phyloP scores from a whole-genome alignment of 1,140 invertebrate species.

The Euglossa dilemma region DNA sequence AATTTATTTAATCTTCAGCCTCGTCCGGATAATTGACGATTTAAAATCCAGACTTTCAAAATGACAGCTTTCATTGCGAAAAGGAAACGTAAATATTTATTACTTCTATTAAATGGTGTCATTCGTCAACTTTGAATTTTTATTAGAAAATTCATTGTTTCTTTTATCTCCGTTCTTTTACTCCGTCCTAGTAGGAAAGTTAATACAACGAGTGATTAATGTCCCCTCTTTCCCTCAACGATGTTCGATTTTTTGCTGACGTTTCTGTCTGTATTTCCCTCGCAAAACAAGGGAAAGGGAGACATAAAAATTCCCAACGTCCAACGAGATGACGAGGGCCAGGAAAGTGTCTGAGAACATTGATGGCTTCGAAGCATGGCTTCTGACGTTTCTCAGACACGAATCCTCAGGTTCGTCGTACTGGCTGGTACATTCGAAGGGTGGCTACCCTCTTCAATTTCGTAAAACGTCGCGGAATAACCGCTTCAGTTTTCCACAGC shows the following conservation, averaged over 20 bases:
- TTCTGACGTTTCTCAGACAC: constrained; percentile 29
- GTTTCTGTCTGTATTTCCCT: background rate
- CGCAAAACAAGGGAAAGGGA: background rate
- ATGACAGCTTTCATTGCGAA: no score
- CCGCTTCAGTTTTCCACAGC: background rate
- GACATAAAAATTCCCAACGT: constrained; percentile 13
- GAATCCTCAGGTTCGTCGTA: constrained; percentile 2
- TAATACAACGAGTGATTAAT: constrained; percentile 9
- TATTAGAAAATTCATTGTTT: background rate
- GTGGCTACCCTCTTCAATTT: constrained; percentile 1
- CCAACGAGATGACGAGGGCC: background rate
- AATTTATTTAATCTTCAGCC: no score
- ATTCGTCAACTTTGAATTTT: background rate
- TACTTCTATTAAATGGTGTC: background rate
- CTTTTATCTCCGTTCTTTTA: no score
- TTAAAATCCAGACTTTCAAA: no score
- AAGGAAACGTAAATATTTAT: no score
- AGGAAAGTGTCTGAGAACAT: constrained; percentile 33
- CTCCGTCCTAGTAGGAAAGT: background rate
- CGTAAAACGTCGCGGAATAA: background rate
- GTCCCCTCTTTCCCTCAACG: background rate
- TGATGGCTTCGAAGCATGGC: constrained; percentile 23
- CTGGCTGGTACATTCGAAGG: background rate
- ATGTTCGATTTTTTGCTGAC: background rate
- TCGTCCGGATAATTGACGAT: no score